Conservation (phyloP, 2,113 vertebrate genomes). For the Psittacula cyanocephala region DNA sequence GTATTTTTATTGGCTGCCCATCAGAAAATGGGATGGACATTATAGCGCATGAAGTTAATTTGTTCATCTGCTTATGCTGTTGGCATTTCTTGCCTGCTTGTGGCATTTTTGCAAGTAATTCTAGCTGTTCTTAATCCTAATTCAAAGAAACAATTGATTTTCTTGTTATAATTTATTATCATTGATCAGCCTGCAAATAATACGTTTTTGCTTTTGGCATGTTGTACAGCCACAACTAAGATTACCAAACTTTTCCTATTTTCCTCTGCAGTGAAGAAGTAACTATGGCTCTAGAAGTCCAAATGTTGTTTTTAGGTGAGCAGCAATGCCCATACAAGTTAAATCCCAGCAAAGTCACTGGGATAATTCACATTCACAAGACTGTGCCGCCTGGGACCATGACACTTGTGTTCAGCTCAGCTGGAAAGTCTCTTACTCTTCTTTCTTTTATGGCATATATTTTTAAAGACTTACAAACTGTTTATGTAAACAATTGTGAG, state of each 20-base stretch:
- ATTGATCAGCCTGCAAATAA: not conserved
- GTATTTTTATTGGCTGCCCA: not conserved
- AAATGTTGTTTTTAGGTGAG: not conserved
- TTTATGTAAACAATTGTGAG: not conserved
- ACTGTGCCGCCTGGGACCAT: rapidly evolving
- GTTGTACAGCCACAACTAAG: not conserved
- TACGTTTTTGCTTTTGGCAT: not conserved
- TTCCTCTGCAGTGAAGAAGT: not conserved
- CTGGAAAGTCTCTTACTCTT: not conserved
- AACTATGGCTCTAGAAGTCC: not conserved
- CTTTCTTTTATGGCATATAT: not conserved
- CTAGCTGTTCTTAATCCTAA: not conserved
- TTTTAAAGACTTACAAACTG: not conserved
- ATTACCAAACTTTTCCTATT: not conserved
- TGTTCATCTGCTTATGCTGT: not conserved
- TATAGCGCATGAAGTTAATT: not conserved
- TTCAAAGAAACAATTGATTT: constrained; percentile 29
- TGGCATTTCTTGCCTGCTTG: not conserved
- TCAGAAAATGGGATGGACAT: not conserved
- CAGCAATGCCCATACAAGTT: not conserved
- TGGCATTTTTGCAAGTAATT: not conserved
- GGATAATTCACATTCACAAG: not conserved
- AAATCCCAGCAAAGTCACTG: not conserved
- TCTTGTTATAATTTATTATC: constrained; percentile 48
- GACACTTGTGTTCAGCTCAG: not conserved